Conservation (phyloP, 2,888 invertebrate species). For the Trileptium ribeirensis region DNA sequence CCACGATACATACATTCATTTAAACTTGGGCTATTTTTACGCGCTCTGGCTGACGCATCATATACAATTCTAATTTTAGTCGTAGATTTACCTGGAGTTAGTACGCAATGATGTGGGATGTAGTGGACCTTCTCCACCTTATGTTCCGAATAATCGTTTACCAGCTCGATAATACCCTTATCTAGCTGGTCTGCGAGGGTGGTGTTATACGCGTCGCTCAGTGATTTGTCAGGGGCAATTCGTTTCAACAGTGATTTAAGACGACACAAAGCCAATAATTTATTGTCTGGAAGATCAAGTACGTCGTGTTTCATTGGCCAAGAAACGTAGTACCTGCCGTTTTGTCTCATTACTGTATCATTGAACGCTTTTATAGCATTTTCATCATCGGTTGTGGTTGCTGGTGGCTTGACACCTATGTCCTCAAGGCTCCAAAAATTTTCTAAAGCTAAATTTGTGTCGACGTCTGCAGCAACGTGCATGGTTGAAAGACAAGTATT, state of each 20-base stretch:
- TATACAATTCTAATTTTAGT: slow-evolving; percentile 39
- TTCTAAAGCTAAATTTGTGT: background rate
- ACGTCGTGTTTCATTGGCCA: background rate
- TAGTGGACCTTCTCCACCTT: slow-evolving; percentile 30
- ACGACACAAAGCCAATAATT: background rate
- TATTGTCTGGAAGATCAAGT: background rate
- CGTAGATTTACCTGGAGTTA: slow-evolving; percentile 25
- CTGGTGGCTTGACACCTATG: background rate
- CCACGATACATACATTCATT: slow-evolving; percentile 36
- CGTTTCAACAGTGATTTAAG: background rate
- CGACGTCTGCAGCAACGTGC: background rate
- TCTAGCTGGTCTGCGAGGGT: slow-evolving; percentile 20
- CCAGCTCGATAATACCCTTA: slow-evolving; percentile 24
- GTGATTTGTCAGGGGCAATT: background rate
- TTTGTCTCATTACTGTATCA: background rate
- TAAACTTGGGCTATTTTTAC: slow-evolving; percentile 21
- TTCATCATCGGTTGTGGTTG: background rate
- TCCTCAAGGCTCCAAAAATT: background rate
- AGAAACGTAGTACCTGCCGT: background rate
- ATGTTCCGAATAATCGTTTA: background rate
- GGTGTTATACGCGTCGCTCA: slow-evolving; percentile 18
- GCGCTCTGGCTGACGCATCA: slow-evolving; percentile 33
- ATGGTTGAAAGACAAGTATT: background rate
- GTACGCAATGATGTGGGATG: slow-evolving; percentile 32
- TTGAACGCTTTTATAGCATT: background rate